Evolutionary conservation across 2,113 vertebrate species (phyloP), one percentile per base, ranked within the genome.

Genomic region (Sceloporus undulatus): DNA sequence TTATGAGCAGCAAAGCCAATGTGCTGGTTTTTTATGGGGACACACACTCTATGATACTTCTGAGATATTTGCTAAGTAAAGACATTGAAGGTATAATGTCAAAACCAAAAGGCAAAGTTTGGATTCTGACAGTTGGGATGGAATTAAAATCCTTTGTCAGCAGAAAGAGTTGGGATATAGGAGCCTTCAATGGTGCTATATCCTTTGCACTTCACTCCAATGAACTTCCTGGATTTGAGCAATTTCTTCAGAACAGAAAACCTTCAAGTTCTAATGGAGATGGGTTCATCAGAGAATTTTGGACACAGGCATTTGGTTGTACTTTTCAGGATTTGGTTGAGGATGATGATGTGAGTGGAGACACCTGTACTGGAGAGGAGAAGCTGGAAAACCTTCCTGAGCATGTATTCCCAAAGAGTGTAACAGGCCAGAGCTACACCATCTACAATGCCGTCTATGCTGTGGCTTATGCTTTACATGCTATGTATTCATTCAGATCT

Each of bases 31-130:
- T 84, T n/a, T 52, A 73, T 56, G 68, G 82, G 54, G 66, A 56
- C 1, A 11, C 11, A n/a, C 9, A 2, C 16, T 54, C 42, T 9
- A 84, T 84, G 19, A 3, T 14, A 0, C 1, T 1, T 34, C 34
- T 84, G 29, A 54, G 18, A 56, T 13, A 10, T 42, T 4, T 84
- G 29, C 48, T 73, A 71, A n/a, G 8, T n/a, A 2, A 0, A 56
- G 1, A 13, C 56, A 38, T 74, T 23, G 14, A 75, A 0, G 3
- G 8, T 1, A 2, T 5, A 6, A 54, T 38, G 13, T 2, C 21
- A 56, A 84, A 84, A 9, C 48, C 19, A 2, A 84, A 38, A 56
- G 82, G 82, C 4, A 52, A 74, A 56, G 70, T 74, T n/a, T 84
- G 48, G 29, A 34, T 84, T 74, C 52, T 84, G 48, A 56, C 52